phyloP scores from a whole-genome alignment of 2,797 vertebrate species.

The Emydoidea blandingii region DNA sequence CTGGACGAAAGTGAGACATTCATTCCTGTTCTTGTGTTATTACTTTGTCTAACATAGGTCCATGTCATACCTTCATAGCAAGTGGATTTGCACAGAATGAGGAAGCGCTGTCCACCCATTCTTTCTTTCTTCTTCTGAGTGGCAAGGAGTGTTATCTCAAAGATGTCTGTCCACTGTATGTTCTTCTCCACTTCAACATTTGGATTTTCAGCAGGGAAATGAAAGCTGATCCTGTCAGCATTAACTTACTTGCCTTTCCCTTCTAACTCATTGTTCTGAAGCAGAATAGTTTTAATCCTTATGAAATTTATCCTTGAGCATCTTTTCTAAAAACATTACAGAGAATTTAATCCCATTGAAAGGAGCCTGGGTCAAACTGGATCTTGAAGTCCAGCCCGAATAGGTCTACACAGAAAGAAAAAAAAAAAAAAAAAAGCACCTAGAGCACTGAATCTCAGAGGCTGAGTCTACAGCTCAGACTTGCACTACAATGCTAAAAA shows the following conservation, averaged over 20 bases:
- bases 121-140: not conserved
- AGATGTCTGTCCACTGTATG: not conserved
- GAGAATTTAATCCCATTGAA: slow-evolving; percentile 36
- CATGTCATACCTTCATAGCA: not conserved
- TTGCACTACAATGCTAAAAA: not conserved
- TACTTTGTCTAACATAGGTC: not conserved
- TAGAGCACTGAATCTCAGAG: not conserved
- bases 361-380: not conserved
- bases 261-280: not conserved
- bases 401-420: not conserved
- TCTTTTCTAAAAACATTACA: slow-evolving; percentile 36
- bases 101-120: not conserved
- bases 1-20: too few relatives aligned
- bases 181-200: not conserved
- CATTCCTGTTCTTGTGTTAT: too few relatives aligned
- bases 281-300: slow-evolving; percentile 20
- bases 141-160: not conserved
- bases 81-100: not conserved
- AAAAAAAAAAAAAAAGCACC: too few relatives aligned
- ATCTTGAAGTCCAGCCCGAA: not conserved
- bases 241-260: not conserved
- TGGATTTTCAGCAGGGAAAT: not conserved
- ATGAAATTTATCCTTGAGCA: slow-evolving; percentile 27
- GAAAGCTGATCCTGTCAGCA: not conserved
- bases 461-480: not conserved